phyloP scores from a whole-genome alignment of 2,888 invertebrate species.

The Seira sanloemensis region DNA sequence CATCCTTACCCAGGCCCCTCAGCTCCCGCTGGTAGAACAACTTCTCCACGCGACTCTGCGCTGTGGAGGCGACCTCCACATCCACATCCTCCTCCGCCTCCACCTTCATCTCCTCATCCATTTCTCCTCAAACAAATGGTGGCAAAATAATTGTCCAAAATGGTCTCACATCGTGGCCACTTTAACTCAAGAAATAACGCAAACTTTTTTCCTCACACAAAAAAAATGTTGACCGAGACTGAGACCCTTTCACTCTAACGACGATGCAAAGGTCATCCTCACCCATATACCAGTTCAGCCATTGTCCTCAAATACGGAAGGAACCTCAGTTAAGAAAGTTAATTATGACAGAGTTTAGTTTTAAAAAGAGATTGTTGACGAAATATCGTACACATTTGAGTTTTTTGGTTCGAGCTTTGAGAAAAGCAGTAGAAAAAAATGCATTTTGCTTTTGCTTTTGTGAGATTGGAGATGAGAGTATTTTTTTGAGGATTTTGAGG shows the following conservation, averaged over 20 bases:
- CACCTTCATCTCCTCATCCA: conserved; percentile 46
- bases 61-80: background rate
- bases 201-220: background rate
- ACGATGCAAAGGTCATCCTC: background rate
- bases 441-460: background rate
- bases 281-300: background rate
- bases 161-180: background rate
- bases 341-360: too few relatives aligned
- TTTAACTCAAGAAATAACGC: background rate
- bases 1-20: conserved; percentile 52
- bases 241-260: background rate
- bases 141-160: too few relatives aligned
- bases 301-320: background rate
- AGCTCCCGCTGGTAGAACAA: conserved; percentile 47
- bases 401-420: background rate
- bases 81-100: background rate
- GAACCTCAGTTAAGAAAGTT: too few relatives aligned
- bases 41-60: conserved; percentile 18
- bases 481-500: too few relatives aligned
- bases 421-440: background rate
- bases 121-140: background rate
- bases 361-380: background rate
- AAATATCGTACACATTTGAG: background rate
- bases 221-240: background rate
- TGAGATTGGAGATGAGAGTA: background rate